phyloP scores from a whole-genome alignment of 2,888 invertebrate genomes.

The Panopea generosa region DNA sequence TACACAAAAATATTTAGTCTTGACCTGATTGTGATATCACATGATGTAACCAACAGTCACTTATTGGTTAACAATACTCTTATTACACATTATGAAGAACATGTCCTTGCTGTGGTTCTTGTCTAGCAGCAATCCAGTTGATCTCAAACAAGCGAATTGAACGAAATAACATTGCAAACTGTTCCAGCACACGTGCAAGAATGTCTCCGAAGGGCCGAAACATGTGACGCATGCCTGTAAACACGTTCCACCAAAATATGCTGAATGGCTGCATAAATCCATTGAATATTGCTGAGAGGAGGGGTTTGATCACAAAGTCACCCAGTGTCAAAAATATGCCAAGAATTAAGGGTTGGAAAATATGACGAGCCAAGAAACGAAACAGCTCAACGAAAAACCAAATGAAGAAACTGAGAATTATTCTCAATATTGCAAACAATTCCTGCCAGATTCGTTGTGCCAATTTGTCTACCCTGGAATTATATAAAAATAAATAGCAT shows the following conservation, averaged over 20 bases:
- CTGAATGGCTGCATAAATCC: slow-evolving; percentile 68
- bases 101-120: no score
- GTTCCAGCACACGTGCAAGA: slow-evolving; percentile 51
- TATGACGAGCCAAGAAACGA: slow-evolving; percentile 59
- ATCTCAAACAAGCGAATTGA: slow-evolving; percentile 65
- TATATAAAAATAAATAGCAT: no score
- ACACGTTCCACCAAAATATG: slow-evolving; percentile 72
- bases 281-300: slow-evolving; percentile 68
- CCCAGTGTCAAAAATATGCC: slow-evolving; percentile 66
- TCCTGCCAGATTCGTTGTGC: slow-evolving; percentile 67
- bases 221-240: slow-evolving; percentile 66
- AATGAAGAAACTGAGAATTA: slow-evolving; percentile 65
- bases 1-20: no score
- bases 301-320: slow-evolving; percentile 69
- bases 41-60: not conserved
- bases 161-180: slow-evolving; percentile 65
- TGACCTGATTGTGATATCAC: not conserved
- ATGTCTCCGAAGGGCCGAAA: slow-evolving; percentile 69
- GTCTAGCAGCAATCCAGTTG: not conserved
- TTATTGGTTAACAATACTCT: no score
- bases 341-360: slow-evolving; percentile 67
- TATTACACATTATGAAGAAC: no score
- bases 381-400: slow-evolving; percentile 67
- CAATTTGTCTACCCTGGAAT: slow-evolving; percentile 67
- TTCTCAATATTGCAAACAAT: slow-evolving; percentile 64